A percentile compares a stretch with the other conserved stretches of the same genome.
Conservation (phyloP, 2,888 invertebrate species). For the Glaucopsyche alexis region DNA sequence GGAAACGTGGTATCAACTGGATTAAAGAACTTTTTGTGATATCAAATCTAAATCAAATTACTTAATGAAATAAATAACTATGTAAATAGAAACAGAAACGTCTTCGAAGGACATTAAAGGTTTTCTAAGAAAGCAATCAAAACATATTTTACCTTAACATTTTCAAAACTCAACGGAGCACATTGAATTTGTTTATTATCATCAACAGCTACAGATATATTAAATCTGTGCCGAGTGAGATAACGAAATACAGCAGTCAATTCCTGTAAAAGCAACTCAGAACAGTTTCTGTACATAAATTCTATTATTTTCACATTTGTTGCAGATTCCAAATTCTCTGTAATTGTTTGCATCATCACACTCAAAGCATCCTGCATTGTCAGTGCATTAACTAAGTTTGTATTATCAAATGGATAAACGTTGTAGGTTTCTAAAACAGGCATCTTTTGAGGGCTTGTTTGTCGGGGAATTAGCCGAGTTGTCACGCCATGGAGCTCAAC, state of each 20-base stretch:
- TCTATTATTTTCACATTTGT: neutral
- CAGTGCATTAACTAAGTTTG: conserved; percentile 58
- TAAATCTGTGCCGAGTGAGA: neutral
- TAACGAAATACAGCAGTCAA: neutral
- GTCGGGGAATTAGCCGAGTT: conserved; percentile 92
- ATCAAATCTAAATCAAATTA: too few relatives aligned
- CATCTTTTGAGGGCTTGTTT: conserved; percentile 88
- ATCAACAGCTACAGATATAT: neutral
- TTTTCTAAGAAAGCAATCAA: neutral
- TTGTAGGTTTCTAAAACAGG: conserved; percentile 59
- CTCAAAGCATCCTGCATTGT: conserved; percentile 47
- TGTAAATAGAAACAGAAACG: too few relatives aligned
- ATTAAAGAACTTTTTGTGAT: too few relatives aligned
- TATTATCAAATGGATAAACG: conserved; percentile 4
- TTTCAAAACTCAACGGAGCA: neutral
- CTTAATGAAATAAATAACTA: neutral
- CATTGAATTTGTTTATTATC: neutral
- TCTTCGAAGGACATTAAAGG: neutral
- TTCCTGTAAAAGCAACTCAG: neutral
- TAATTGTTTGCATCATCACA: neutral
- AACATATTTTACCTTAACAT: neutral
- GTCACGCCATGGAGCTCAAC: conserved; percentile 94
- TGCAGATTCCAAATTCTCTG: neutral
- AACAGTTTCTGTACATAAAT: neutral
- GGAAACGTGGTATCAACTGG: too few relatives aligned